phyloP scores from a whole-genome alignment of 2,797 vertebrate genomes.

The Protonibea diacanthus region DNA sequence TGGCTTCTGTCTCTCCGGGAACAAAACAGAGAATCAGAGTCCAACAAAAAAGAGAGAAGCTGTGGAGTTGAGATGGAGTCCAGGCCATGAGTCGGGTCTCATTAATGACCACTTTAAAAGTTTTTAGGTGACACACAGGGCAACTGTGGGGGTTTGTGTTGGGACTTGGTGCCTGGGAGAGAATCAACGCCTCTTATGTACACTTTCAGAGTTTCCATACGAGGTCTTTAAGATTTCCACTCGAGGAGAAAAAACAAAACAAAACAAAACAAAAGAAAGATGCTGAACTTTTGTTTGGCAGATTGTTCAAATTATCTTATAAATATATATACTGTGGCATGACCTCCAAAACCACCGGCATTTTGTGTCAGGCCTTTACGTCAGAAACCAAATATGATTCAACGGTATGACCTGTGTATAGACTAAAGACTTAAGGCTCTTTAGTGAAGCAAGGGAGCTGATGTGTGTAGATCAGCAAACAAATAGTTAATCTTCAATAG shows the following conservation, averaged over 20 bases:
- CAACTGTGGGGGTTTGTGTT: slow-evolving; percentile 19
- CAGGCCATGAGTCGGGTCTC: slow-evolving; percentile 65
- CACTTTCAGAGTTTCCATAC: slow-evolving; percentile 35
- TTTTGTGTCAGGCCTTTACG: slow-evolving; percentile 28
- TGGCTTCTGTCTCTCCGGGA: slow-evolving; percentile 77
- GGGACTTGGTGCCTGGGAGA: slow-evolving; percentile 33
- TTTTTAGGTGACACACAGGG: slow-evolving; percentile 58
- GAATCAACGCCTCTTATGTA: slow-evolving; percentile 15
- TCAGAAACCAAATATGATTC: slow-evolving; percentile 2
- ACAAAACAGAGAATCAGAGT: slow-evolving; percentile 34
- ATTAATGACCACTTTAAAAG: slow-evolving; percentile 70
- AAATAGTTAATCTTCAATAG: slow-evolving; percentile 27
- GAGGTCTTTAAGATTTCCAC: slow-evolving; percentile 20
- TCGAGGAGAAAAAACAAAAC: slow-evolving; percentile 1
- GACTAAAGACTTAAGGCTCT: background rate
- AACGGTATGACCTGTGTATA: background rate
- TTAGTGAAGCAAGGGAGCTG: background rate
- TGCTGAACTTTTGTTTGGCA: slow-evolving; percentile 31
- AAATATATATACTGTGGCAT: slow-evolving; percentile 34
- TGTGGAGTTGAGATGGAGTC: slow-evolving; percentile 57
- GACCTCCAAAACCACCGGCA: slow-evolving; percentile 44
- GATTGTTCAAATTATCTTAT: slow-evolving; percentile 13
- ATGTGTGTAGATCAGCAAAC: slow-evolving; percentile 26
- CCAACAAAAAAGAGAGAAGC: slow-evolving; percentile 36
- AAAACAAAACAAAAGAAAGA: slow-evolving; percentile 24